These are phyloP conservation scores for Ctenopoma kingsleyae DNA, from an alignment of 2,797 vertebrate species.

Conservation along the genomic window DNA sequence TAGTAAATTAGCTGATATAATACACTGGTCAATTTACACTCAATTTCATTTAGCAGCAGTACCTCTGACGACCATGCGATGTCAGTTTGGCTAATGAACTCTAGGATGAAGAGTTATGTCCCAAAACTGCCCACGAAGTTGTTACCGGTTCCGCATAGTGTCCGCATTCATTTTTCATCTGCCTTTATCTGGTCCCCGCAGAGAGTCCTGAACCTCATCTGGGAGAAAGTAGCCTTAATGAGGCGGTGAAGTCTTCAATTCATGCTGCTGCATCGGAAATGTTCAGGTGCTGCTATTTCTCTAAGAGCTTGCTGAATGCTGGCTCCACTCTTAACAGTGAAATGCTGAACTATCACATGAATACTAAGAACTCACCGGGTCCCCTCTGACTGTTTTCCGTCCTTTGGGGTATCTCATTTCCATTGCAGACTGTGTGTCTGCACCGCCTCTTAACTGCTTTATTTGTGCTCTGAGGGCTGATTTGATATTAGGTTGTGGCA, in stretches of 20 bases:
- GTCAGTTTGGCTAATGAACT: too few relatives aligned
- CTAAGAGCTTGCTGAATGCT: background rate
- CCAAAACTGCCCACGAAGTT: too few relatives aligned
- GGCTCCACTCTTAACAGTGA: background rate
- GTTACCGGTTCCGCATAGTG: background rate
- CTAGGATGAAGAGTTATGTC: too few relatives aligned
- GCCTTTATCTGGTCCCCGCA: background rate
- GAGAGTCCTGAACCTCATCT: background rate
- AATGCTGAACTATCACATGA: background rate
- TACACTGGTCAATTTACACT: too few relatives aligned
- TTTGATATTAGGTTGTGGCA: constrained; percentile 25
- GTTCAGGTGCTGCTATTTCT: background rate
- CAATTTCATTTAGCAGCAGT: too few relatives aligned
- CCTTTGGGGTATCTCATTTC: constrained; percentile 4
- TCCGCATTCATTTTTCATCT: background rate
- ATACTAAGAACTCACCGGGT: background rate
- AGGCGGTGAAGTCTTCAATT: background rate
- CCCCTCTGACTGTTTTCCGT: background rate
- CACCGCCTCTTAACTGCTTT: constrained; percentile 13
- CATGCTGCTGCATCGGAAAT: background rate
- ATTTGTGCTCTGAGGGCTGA: constrained; percentile 32
- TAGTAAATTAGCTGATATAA: too few relatives aligned
- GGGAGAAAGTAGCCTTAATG: too few relatives aligned
- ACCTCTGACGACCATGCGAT: too few relatives aligned
- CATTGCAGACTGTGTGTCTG: constrained; percentile 28